Conservation (phyloP, 2,797 vertebrate species). For the Pterois miles region DNA sequence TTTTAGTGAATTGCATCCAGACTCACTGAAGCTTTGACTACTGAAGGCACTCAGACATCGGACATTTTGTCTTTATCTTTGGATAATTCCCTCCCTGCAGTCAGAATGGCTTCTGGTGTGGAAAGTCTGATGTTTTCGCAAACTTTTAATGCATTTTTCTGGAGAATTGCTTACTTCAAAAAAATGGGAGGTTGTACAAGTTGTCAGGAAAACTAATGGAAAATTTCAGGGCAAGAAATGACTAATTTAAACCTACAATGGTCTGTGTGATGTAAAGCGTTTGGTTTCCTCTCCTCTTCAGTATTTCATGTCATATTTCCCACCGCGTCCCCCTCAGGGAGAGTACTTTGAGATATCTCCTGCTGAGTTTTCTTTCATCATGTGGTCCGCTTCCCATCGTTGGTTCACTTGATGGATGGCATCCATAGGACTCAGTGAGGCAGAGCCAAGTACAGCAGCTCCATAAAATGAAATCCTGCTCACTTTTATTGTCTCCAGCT, state of each 20-base stretch:
- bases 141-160: neutral
- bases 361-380: slow-evolving; percentile 36
- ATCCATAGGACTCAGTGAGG: neutral
- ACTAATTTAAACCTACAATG: neutral
- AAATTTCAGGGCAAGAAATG: neutral
- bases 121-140: neutral
- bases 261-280: slow-evolving; percentile 3
- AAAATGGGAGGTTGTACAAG: neutral
- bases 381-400: neutral
- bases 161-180: neutral
- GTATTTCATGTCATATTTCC: slow-evolving; percentile 19
- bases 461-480: neutral
- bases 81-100: neutral
- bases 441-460: neutral
- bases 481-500: slow-evolving; percentile 23
- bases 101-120: neutral
- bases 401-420: slow-evolving; percentile 28
- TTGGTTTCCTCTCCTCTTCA: slow-evolving; percentile 5
- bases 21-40: neutral
- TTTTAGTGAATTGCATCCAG: slow-evolving; percentile 25
- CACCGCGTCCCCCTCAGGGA: neutral
- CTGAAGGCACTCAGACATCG: neutral
- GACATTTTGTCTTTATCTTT: neutral
- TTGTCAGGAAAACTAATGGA: slow-evolving; percentile 30
- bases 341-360: slow-evolving; percentile 16